A percentile compares a stretch with the other conserved stretches of the same genome.
phyloP scores from a whole-genome alignment of 2,888 invertebrate species.

The Spisula solida region DNA sequence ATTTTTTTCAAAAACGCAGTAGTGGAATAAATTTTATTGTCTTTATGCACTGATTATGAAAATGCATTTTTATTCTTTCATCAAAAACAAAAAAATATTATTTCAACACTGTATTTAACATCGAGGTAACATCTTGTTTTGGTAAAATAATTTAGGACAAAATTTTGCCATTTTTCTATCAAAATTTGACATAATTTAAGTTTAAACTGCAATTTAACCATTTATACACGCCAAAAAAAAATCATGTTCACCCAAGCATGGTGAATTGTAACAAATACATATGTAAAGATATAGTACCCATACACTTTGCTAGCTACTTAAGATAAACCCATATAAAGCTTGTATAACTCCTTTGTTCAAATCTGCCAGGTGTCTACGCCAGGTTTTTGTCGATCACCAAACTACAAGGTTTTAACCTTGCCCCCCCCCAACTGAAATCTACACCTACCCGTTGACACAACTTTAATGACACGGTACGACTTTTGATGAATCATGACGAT shows the following conservation, averaged over 20 bases:
- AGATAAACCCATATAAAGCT: neutral
- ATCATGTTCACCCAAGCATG: neutral
- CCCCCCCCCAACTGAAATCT: neutral
- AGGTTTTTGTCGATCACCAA: neutral
- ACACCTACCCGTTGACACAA: neutral
- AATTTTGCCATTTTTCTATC: neutral
- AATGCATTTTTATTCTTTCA: too few relatives aligned
- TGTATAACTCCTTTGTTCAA: slow-evolving; percentile 27
- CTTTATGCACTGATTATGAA: neutral
- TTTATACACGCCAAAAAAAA: neutral
- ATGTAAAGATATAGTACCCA: neutral
- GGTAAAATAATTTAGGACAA: too few relatives aligned
- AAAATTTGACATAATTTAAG: neutral
- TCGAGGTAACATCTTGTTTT: too few relatives aligned
- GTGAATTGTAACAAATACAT: slow-evolving; percentile 6
- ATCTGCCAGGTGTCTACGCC: slow-evolving; percentile 37
- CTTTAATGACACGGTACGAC: neutral
- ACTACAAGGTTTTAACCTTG: neutral
- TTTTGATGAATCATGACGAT: slow-evolving; percentile 5
- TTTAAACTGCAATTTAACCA: neutral
- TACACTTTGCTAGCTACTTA: neutral
- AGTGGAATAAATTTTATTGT: neutral
- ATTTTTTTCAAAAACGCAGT: neutral
- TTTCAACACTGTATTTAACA: too few relatives aligned
- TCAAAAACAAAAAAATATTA: too few relatives aligned